Conservation (phyloP, 2,888 invertebrate species). For the Tanaodytes sp. region DNA sequence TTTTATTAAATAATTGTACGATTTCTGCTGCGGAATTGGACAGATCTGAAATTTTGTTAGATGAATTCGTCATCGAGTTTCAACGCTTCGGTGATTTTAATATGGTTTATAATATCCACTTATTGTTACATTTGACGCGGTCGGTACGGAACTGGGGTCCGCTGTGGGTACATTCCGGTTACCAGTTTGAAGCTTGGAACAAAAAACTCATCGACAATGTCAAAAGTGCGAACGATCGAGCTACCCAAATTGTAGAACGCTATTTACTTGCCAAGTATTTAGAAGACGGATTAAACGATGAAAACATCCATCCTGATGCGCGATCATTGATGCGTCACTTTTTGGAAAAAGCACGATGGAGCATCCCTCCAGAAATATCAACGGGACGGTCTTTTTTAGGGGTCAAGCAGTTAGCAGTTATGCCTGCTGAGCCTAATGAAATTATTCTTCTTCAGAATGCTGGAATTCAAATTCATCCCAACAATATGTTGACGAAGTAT, state of each 20-base stretch:
- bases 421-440: not conserved
- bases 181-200: too few species aligned
- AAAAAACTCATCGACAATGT: slow-evolving; percentile 7
- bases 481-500: not conserved
- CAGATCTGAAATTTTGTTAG: slow-evolving; percentile 13
- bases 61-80: slow-evolving; percentile 15
- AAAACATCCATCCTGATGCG: not conserved
- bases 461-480: not conserved
- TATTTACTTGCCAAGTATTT: slow-evolving; percentile 19
- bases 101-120: slow-evolving; percentile 25
- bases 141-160: slow-evolving; percentile 27
- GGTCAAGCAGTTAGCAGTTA: not conserved
- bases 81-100: slow-evolving; percentile 12
- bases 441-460: slow-evolving; percentile 1
- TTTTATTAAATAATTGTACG: slow-evolving; percentile 20
- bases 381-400: slow-evolving; percentile 15
- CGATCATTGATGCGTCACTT: not conserved
- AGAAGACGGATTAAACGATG: not conserved
- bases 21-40: slow-evolving; percentile 20
- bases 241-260: slow-evolving; percentile 21
- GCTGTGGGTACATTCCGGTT: slow-evolving; percentile 15
- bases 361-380: slow-evolving; percentile 2
- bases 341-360: slow-evolving; percentile 6
- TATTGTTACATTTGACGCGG: slow-evolving; percentile 14
- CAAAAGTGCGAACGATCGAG: slow-evolving; percentile 20